Percentiles rank a stretch among this genome's conserved stretches.
Conservation (phyloP, 2,797 vertebrate genomes). For the Knipowitschia caucasica region DNA sequence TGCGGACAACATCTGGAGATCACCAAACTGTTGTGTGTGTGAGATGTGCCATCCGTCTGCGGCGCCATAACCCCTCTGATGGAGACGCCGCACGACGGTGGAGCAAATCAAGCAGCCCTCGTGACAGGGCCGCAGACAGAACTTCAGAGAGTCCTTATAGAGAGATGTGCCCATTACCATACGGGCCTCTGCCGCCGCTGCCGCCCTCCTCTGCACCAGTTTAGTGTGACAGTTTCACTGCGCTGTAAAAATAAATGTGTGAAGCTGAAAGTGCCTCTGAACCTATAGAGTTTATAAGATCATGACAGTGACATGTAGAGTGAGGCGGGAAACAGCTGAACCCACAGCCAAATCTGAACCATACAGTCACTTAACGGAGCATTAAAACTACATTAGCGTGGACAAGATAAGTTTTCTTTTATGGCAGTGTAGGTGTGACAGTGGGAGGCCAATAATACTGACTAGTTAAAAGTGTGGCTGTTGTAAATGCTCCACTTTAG, state of each 20-base stretch:
- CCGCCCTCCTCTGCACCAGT: slow-evolving; percentile 1
- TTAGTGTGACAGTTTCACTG: slow-evolving; percentile 10
- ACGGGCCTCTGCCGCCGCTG: slow-evolving; percentile 6
- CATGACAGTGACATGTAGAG: slow-evolving; percentile 3
- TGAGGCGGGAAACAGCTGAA: not conserved
- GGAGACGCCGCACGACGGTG: slow-evolving; percentile 4
- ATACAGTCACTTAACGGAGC: not conserved
- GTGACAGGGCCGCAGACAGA: slow-evolving; percentile 19
- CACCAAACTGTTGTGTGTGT: slow-evolving; percentile 14
- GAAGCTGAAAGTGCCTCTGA: slow-evolving; percentile 4
- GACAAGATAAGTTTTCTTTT: not conserved
- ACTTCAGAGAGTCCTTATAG: slow-evolving; percentile 7
- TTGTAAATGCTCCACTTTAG: too few relatives aligned
- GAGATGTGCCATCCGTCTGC: slow-evolving; percentile 20
- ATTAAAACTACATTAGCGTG: not conserved
- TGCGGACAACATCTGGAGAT: slow-evolving; percentile 17
- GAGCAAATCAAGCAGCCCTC: slow-evolving; percentile 5
- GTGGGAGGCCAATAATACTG: not conserved
- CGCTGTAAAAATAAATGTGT: slow-evolving; percentile 7
- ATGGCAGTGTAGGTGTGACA: not conserved
- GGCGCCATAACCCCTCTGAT: slow-evolving; percentile 11
- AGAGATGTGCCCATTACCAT: slow-evolving; percentile 10
- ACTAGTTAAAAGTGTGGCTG: not conserved
- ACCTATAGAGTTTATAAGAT: slow-evolving; percentile 12
- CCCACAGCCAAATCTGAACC: not conserved